Conservation (phyloP, 2,113 vertebrate species). For the Poeciliopsis occidentalis region DNA sequence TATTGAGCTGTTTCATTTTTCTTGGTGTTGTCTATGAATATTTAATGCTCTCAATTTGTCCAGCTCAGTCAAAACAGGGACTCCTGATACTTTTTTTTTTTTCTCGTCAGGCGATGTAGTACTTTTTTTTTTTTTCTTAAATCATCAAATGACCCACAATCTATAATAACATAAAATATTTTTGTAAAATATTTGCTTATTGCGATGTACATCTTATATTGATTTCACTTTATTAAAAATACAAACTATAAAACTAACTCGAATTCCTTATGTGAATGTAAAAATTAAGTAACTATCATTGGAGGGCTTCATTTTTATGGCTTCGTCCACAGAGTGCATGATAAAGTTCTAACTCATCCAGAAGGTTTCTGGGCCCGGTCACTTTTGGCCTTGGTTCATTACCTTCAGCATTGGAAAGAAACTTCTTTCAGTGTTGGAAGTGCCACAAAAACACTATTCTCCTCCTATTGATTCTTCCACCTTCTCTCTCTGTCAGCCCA, state of each 20-base stretch:
- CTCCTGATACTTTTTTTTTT: neutral
- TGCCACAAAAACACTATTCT: constrained; percentile 7
- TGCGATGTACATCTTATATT: neutral
- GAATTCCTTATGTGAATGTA: no score
- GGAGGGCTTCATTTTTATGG: neutral
- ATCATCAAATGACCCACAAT: neutral
- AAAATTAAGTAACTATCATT: no score
- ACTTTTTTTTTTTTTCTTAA: no score
- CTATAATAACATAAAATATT: no score
- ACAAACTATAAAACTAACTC: no score
- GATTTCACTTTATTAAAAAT: no score
- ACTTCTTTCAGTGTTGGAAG: constrained; percentile 28
- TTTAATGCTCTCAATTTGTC: constrained; percentile 48
- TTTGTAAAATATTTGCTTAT: no score
- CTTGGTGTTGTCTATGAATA: constrained; percentile 43
- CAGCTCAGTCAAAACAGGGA: constrained; percentile 11
- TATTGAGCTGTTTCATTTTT: constrained; percentile 52
- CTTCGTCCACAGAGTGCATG: constrained; percentile 25
- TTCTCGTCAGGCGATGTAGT: constrained; percentile 9
- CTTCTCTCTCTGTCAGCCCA: constrained; percentile 30
- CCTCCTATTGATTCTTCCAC: constrained; percentile 21
- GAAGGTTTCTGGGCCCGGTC: constrained; percentile 21
- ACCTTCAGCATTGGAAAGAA: constrained; percentile 68
- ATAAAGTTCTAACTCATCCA: constrained; percentile 58
- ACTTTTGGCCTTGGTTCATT: constrained; percentile 63